Percentiles rank a stretch among this genome's conserved stretches.
Evolutionary conservation across 2,113 vertebrate species (phyloP).

Genomic region (Hemiscyllium ocellatum): DNA sequence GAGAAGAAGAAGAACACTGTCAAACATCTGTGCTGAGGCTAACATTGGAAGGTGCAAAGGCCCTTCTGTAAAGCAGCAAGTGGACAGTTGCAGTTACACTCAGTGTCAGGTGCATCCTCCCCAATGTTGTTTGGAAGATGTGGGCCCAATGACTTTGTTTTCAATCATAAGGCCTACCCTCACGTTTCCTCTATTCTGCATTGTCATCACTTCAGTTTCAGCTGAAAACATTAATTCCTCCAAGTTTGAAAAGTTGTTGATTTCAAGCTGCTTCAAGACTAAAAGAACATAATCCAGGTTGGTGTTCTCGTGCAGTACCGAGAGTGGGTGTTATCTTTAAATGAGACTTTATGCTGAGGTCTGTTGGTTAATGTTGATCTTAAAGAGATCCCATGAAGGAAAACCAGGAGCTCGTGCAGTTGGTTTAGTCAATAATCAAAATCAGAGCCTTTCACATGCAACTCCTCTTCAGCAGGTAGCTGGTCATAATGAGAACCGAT

Average conservation of each 20-base stretch:
- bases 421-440: not conserved
- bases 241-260: not conserved
- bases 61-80: no score
- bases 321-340: not conserved
- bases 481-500: not conserved
- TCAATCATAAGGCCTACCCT: not conserved
- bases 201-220: not conserved
- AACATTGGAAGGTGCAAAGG: no score
- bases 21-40: no score
- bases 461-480: not conserved
- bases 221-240: not conserved
- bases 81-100: no score
- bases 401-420: not conserved
- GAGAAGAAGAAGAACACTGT: no score
- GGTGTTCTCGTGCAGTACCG: not conserved
- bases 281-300: not conserved
- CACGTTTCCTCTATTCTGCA: not conserved
- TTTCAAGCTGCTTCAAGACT: not conserved
- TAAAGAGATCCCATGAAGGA: not conserved
- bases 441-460: not conserved
- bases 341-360: not conserved
- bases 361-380: not conserved
- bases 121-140: no score
- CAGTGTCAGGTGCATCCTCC: no score
- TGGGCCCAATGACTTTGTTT: not conserved